phyloP scores from a whole-genome alignment of 2,113 vertebrate genomes.

The Ifrita kowaldi region DNA sequence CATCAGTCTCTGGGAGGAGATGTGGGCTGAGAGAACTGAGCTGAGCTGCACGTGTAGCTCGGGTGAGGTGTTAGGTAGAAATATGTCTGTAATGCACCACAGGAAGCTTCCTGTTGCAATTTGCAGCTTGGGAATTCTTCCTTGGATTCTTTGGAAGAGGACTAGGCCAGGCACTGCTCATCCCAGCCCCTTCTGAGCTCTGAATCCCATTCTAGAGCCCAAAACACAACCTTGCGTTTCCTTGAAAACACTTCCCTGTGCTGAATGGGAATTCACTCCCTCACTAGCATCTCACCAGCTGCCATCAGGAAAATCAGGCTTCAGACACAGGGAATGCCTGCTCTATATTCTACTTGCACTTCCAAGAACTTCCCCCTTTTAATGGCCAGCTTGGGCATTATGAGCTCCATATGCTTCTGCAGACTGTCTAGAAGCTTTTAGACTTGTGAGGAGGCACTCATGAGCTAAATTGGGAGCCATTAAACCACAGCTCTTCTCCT shows the following conservation, averaged over 20 bases:
- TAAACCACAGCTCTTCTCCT: background rate
- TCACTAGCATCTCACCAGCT: background rate
- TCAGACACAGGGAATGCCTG: background rate
- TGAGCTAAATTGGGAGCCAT: background rate
- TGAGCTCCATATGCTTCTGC: background rate
- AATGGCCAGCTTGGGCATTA: background rate
- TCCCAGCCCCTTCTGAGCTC: background rate
- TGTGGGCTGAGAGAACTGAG: background rate
- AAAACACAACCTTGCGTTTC: background rate
- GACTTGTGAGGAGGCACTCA: background rate
- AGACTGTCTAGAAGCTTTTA: background rate
- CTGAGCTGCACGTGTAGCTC: accelerated
- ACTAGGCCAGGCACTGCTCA: background rate
- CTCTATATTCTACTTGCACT: background rate
- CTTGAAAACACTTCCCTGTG: background rate
- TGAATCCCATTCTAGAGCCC: background rate
- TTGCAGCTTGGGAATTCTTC: background rate
- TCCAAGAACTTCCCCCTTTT: background rate
- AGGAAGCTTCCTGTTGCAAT: background rate
- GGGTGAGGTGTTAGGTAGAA: accelerated
- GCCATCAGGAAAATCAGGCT: background rate
- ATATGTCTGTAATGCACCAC: accelerated
- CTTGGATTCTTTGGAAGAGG: background rate
- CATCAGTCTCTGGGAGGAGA: background rate
- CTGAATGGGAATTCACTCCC: background rate